Base-by-base conservation (phyloP, 2,888 invertebrate genomes). In the Cantharis rufa region DNA sequence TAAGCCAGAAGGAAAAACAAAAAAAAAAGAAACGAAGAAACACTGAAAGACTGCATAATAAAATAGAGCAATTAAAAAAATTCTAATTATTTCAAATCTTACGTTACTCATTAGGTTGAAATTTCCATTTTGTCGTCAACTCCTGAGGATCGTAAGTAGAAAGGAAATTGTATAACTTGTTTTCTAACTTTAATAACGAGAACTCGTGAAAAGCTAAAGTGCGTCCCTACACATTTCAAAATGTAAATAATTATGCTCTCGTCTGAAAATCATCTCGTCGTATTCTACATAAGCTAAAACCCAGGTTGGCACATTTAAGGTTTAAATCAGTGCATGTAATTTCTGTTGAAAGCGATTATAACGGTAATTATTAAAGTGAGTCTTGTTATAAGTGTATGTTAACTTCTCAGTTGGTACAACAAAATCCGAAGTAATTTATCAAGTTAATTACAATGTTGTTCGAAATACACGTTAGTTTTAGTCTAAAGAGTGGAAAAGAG, bases 311-410 rank as follows among this genome's bases (percentile, higher is more conserved):
- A 80, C 81, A 81, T 81, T 81, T 48, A 81, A 72, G 78, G 79
- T 78, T 75, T 80, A 80, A 82, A 82, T 82, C 82, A 81, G 80
- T 81, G 82, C 79, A 81, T 76, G 79, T 79, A 78, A 80, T 79
- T 73, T 76, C 81, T 80, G 76, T 75, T 75, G 78, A 77, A 78
- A 80, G 80, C 80, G 77, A 79, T 82, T 82, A 82, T 81, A 82
- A 82, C 76, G 81, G 81, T 80, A 80, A 81, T 82, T 82, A 82
- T 82, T 81, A 82, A 77, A 79, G 81, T 27, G 63, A 24, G 69
- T 28, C 71, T 74, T 77, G 63, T 62, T 61, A 69, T 48, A 63
- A 75, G 66, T 27, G 71, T 66, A 70, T 48, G 76, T 66, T 73
- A 32, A 27, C 63, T 21, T 71, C 64, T 66, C 71, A 66, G 62